Evolutionary conservation across 2,888 invertebrate species (phyloP).

Genomic region (Melipona beecheii): DNA sequence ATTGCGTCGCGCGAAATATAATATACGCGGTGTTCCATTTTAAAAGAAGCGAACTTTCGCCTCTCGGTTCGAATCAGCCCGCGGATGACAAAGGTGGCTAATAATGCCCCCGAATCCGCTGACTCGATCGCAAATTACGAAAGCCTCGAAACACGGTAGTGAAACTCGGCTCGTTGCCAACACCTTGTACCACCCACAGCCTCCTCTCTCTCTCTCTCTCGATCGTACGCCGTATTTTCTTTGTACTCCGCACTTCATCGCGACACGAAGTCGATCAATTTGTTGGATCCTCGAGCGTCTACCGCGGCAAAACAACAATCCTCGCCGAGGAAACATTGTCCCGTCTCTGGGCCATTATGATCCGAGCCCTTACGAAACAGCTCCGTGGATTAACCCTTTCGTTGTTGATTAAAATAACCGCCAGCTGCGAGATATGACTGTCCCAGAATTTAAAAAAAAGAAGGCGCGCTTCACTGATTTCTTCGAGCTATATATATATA

Average conservation of each 20-base stretch:
- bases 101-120: constrained; percentile 58
- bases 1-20: neutral
- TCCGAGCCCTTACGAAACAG: neutral
- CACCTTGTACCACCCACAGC: constrained; percentile 29
- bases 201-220: neutral
- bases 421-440: neutral
- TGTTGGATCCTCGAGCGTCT: neutral
- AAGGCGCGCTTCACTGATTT: neutral
- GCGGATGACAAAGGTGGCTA: constrained; percentile 32
- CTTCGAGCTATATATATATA: neutral
- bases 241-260: constrained; percentile 10
- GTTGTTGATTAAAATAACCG: neutral
- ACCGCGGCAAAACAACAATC: neutral
- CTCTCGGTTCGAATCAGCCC: constrained; percentile 5
- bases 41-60: constrained; percentile 1
- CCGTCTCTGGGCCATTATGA: neutral
- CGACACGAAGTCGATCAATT: constrained; percentile 25
- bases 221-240: constrained; percentile 33
- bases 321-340: neutral
- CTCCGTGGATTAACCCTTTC: neutral
- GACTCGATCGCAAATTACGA: constrained; percentile 60
- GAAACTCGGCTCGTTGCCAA: constrained; percentile 59
- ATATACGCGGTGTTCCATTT: neutral
- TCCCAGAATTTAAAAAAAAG: neutral
- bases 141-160: constrained; percentile 38